phyloP scores from a whole-genome alignment of 2,797 vertebrate species.

The Argyrosomus regius region DNA sequence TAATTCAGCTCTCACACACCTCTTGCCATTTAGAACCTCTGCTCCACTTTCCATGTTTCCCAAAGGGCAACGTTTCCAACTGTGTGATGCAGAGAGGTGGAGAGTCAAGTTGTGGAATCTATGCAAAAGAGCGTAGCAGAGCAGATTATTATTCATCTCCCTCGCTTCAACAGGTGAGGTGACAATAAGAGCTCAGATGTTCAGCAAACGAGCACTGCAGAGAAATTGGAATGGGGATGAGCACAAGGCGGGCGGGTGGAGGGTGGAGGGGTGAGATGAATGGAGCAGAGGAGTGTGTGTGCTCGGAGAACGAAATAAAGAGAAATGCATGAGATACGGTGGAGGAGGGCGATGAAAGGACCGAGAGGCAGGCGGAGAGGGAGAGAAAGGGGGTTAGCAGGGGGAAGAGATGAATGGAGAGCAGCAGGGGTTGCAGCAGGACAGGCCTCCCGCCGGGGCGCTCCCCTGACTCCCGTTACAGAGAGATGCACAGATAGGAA shows the following conservation, averaged over 20 bases:
- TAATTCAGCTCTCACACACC: neutral
- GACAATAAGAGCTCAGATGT: slow-evolving; percentile 30
- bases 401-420: slow-evolving; percentile 22
- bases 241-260: neutral
- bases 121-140: neutral
- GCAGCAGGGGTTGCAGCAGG: slow-evolving; percentile 38
- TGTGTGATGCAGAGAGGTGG: neutral
- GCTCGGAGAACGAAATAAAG: slow-evolving; percentile 16
- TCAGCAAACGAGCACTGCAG: neutral
- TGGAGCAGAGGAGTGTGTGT: slow-evolving; percentile 8
- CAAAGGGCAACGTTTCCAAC: slow-evolving; percentile 4
- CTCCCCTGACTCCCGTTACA: slow-evolving; percentile 14
- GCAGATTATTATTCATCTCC: slow-evolving; percentile 7
- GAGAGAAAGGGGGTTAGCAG: neutral
- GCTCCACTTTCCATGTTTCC: slow-evolving; percentile 8
- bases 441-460: slow-evolving; percentile 25
- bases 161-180: slow-evolving; percentile 24
- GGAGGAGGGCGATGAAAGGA: slow-evolving; percentile 7
- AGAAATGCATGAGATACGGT: slow-evolving; percentile 30
- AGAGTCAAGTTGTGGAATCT: slow-evolving; percentile 16
- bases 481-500: neutral
- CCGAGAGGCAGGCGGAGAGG: neutral
- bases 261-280: neutral
- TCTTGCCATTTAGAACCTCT: slow-evolving; percentile 11
- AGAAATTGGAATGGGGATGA: slow-evolving; percentile 10